phyloP scores from a whole-genome alignment of 2,797 vertebrate genomes.

The Ibycter americanus region DNA sequence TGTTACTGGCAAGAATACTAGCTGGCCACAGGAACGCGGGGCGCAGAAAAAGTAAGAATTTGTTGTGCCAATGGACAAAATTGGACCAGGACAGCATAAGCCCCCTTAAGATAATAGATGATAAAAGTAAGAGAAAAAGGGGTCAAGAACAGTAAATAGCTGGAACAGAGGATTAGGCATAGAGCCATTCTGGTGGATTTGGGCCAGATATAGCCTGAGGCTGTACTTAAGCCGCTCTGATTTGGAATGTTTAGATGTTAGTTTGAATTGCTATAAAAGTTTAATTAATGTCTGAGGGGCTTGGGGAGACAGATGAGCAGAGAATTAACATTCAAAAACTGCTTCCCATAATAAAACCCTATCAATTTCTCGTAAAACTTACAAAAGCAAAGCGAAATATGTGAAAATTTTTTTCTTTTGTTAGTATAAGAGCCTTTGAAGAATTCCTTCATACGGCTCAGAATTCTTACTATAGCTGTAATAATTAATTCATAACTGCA shows the following conservation, averaged over 20 bases:
- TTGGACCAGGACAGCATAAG: background rate
- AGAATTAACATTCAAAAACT: constrained; percentile 47
- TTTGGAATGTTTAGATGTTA: constrained; percentile 63
- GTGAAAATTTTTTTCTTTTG: background rate
- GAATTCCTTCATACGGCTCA: background rate
- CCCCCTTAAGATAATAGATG: constrained; percentile 28
- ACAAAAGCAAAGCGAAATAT: background rate
- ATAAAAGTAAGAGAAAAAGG: constrained; percentile 48
- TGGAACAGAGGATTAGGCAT: constrained; percentile 60
- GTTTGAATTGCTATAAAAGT: constrained; percentile 60
- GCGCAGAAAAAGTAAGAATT: background rate
- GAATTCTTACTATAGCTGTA: background rate
- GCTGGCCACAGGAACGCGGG: background rate
- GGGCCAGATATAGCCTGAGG: constrained; percentile 59
- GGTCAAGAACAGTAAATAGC: constrained; percentile 67
- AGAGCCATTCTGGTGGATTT: constrained; percentile 64
- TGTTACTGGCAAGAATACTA: background rate
- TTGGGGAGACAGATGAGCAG: constrained; percentile 41
- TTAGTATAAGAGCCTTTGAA: background rate
- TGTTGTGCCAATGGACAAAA: background rate
- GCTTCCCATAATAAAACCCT: background rate
- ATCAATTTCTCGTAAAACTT: background rate
- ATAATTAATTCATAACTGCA: background rate
- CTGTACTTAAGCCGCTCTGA: constrained; percentile 55
- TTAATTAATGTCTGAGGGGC: constrained; percentile 64